Evolutionary conservation across 2,113 vertebrate genomes (phyloP).

Genomic region (Hystrix cristata): DNA sequence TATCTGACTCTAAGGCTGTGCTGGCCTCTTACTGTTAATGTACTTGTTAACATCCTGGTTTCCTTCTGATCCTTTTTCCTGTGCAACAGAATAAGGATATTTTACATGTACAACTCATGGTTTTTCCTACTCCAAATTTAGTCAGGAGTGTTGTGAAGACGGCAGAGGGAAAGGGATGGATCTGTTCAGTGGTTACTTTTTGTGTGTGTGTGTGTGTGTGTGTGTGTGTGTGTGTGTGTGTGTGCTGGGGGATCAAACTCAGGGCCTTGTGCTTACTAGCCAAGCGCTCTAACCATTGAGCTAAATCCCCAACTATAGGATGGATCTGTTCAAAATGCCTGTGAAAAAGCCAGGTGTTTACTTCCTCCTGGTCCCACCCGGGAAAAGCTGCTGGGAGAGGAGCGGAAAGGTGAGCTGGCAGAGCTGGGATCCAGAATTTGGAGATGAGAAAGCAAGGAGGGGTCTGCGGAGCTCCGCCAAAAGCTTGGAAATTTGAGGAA

Average conservation of each 20-base stretch:
- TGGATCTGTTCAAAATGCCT: neutral
- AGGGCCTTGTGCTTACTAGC: too few species aligned
- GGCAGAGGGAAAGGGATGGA: neutral
- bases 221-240: too few species aligned
- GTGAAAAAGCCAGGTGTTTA: neutral
- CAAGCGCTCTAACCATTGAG: too few species aligned
- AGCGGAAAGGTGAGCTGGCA: neutral
- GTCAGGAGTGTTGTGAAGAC: constrained; percentile 29
- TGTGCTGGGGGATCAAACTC: too few species aligned
- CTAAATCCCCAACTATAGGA: neutral
- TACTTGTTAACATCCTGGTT: neutral
- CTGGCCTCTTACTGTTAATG: constrained; percentile 43
- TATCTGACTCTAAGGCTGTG: constrained; percentile 48
- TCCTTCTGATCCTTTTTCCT: constrained; percentile 52
- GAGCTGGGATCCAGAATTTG: neutral
- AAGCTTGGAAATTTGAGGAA: neutral
- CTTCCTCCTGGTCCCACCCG: neutral
- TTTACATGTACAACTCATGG: constrained; percentile 45
- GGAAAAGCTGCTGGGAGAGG: neutral
- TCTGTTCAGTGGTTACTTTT: too few species aligned
- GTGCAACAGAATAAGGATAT: constrained; percentile 50
- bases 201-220: too few species aligned
- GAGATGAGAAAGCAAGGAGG: neutral
- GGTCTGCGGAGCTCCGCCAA: neutral
- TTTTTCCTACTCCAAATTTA: constrained; percentile 15